Base-by-base conservation (phyloP, 2,797 vertebrate species). In the Acridotheres tristis region DNA sequence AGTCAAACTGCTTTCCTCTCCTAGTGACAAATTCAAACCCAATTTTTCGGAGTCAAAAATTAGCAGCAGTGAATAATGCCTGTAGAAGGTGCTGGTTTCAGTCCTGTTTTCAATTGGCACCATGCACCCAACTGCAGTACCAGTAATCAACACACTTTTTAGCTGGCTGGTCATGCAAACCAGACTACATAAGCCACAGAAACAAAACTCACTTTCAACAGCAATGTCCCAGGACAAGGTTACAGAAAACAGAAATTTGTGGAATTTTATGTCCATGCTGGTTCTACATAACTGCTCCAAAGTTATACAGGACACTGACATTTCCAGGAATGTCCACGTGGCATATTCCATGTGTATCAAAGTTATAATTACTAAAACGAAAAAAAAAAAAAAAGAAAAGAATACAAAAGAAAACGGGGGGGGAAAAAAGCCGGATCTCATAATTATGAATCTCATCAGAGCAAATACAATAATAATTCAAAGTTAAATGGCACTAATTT, bases 161-260 rank as follows among this genome's bases (percentile, higher is more conserved):
- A 69, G 59, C 48, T 79, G 72, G 68, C 36, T 91, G 67, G 53
- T 76, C 74, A 45, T 59, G 67, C 48, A 89, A 85, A 76, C 14
- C 40, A 45, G 48, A 23, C 73, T 40, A 48, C 48, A 55, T 13
- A 40, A 76, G 5, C 47, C 59, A 66, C 50, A 88, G 80, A 72
- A 94, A 84, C 26, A 75, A 82, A 93, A 82, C 32, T 69, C 69
- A 58, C 54, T 83, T 86, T 65, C 40, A 88, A 45, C 11, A 81
- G 55, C 57, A 74, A 30, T 54, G 69, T 51, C 58, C 9, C 72
- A 54, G 55, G 69, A 85, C 32, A 65, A 20, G 13, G 54, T 30
- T 32, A 80, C 1, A 53, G 62, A 86, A 88, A 91, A 45, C 26
- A 66, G 26, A 63, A 80, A 55, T 68, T 11, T 73, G 53, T 63